Conservation (phyloP, 2,888 invertebrate genomes). For the Tricholauxania praeusta region DNA sequence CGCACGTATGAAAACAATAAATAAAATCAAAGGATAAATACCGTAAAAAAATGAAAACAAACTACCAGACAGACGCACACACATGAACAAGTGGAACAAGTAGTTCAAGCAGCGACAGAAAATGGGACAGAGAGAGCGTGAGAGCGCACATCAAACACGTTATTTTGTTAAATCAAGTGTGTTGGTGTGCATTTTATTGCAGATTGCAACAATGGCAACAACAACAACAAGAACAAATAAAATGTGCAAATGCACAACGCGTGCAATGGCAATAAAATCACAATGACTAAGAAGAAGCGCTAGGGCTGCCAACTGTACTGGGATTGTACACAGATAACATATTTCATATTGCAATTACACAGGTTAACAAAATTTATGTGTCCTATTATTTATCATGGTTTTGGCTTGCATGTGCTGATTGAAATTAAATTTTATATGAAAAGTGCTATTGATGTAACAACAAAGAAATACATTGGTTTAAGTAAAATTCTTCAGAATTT, state of each 20-base stretch:
- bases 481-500: too few relatives aligned
- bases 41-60: constrained; percentile 3
- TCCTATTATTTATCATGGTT: too few relatives aligned
- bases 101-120: neutral
- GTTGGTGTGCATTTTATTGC: constrained; percentile 29
- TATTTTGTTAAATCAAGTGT: constrained; percentile 30
- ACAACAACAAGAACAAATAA: constrained; percentile 1
- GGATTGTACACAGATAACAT: too few relatives aligned
- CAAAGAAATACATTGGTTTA: too few relatives aligned
- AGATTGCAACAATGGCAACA: constrained; percentile 12
- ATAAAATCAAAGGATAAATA: constrained; percentile 20
- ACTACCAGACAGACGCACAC: neutral
- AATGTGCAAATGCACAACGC: neutral
- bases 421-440: too few relatives aligned
- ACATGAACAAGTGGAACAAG: neutral
- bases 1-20: constrained; percentile 22
- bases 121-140: neutral
- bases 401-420: too few relatives aligned
- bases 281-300: too few relatives aligned
- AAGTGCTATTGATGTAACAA: too few relatives aligned
- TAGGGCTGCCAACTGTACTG: too few relatives aligned
- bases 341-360: too few relatives aligned
- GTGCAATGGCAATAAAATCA: neutral
- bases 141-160: neutral
- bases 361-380: too few relatives aligned